These are phyloP conservation scores for Acanthurus tractus DNA, from an alignment of 2,797 vertebrate genomes.

Conservation along the genomic window DNA sequence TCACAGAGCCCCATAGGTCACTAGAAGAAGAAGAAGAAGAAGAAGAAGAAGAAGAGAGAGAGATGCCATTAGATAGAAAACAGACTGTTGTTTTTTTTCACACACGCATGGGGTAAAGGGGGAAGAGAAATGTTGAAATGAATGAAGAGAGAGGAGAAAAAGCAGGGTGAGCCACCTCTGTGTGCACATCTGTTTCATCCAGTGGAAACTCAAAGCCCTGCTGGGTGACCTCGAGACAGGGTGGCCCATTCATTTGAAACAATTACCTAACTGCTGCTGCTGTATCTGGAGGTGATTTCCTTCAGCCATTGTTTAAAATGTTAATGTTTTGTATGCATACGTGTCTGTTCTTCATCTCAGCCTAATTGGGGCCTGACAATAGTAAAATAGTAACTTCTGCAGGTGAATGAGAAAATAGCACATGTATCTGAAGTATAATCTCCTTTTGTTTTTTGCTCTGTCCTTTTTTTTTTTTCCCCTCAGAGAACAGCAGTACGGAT, in stretches of 20 bases:
- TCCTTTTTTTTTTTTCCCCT: conserved; percentile 42
- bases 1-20: conserved; percentile 68
- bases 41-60: too few relatives aligned
- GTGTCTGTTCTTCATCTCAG: conserved; percentile 51
- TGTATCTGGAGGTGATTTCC: conserved; percentile 72
- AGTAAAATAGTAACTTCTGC: conserved; percentile 43
- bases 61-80: conserved; percentile 61
- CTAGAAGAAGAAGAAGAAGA: conserved; percentile 49
- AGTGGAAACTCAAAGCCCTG: conserved; percentile 65
- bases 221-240: conserved; percentile 63
- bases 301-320: conserved; percentile 58
- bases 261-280: conserved; percentile 59
- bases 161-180: conserved; percentile 37
- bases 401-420: conserved; percentile 36
- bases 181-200: conserved; percentile 67
- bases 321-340: conserved; percentile 53
- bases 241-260: conserved; percentile 69
- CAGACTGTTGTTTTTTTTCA: conserved; percentile 38
- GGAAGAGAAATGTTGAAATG: conserved; percentile 43
- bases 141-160: conserved; percentile 35
- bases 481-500: conserved; percentile 97
- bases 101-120: conserved; percentile 26
- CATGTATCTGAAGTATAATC: conserved; percentile 35
- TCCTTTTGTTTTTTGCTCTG: conserved; percentile 26
- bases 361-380: conserved; percentile 46